Base-by-base conservation (phyloP, 2,113 vertebrate genomes). In the Anolis sagrei region DNA sequence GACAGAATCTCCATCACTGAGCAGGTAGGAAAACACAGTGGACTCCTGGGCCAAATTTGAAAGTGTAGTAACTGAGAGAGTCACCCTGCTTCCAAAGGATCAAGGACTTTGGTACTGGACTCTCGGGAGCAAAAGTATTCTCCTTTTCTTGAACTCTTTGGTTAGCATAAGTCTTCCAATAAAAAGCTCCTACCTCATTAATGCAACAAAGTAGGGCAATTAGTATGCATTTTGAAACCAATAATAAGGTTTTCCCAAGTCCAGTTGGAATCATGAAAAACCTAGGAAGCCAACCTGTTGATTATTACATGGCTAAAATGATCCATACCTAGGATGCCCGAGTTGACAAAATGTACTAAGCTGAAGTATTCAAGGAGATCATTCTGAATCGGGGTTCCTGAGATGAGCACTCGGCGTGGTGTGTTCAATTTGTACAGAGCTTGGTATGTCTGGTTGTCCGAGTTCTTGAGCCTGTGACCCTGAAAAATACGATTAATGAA, bases 341-440 rank as follows among this genome's bases (percentile, higher is more conserved):
- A 95, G 82, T 98, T 99, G 83, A 99, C 98, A 1, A 99, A 99
- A 93, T 99, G 99, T 79, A 99, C 98, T 93, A 99, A 92, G 91
- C 98, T 99, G 95, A 99, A 99, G 93, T 99, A 99, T 88, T 99
- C 99, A 64, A 99, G 97, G 84, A 99, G 95, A 93, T 99, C 99
- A 0, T 99, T 99, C 95, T 99, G 99, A 92, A 99, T 99, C 51
- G 99, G 99, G 0, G 98, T 99, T 80, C 99, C 99, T 0, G 99
- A 99, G 91, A 99, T 99, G 61, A 99, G 97, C 76, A 99, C 98
- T 73, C 98, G 96, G 4, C 98, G 97, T 82, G 97, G 96, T 11
- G 98, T 97, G 18, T 97, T 97, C 94, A 99, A 96, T 76, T 95
- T 95, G 86, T 99, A 97, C 48, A 99, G 95, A 70, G 98, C 98